Base-by-base conservation (phyloP, 2,113 vertebrate species). In the Triplophysa dalaica region DNA sequence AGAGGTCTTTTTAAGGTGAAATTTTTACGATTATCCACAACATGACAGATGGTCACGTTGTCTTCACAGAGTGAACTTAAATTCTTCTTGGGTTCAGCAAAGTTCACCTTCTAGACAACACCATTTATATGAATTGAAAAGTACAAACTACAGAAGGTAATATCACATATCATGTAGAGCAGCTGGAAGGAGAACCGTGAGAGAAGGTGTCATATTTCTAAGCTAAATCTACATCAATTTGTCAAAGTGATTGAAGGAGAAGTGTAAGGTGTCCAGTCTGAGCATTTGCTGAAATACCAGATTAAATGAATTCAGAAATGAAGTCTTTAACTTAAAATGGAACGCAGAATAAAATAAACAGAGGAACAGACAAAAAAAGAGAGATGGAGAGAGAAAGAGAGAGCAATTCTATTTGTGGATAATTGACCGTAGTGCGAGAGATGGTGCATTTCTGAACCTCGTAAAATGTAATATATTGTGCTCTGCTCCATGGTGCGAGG, bases 401-500 rank as follows among this genome's bases (percentile, higher is more conserved):
- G 22, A 43, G 63, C 48, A 43, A 75, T 83, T 84, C 81, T 88
- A 88, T 86, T 88, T 87, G 84, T 85, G 84, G 84, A 83, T 88
- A 85, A 87, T 84, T 86, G 85, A 82, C 85, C 79, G 82, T 77
- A 82, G 81, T 78, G 76, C 80, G 54, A 83, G 83, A 70, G 75
- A 81, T 83, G 81, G 78, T 82, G 79, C 64, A 88, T 84, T 85
- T 82, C 65, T 84, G 84, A 89, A 89, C 86, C 90, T 90, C 88
- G 81, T 93, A 92, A 93, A 88, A 92, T 87, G 87, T 92, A 93
- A 93, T 92, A 92, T 93, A 93, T 88, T 91, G 87, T 87, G 86
- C 87, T 84, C 85, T 77, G 84, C 84, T 82, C 82, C 26, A 65
- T 84, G 89, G 87, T 67, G 75, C 88, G 87, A 91, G 92, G 92